Conservation (phyloP, 2,113 vertebrate genomes). For the Cyprinodon variegatus region DNA sequence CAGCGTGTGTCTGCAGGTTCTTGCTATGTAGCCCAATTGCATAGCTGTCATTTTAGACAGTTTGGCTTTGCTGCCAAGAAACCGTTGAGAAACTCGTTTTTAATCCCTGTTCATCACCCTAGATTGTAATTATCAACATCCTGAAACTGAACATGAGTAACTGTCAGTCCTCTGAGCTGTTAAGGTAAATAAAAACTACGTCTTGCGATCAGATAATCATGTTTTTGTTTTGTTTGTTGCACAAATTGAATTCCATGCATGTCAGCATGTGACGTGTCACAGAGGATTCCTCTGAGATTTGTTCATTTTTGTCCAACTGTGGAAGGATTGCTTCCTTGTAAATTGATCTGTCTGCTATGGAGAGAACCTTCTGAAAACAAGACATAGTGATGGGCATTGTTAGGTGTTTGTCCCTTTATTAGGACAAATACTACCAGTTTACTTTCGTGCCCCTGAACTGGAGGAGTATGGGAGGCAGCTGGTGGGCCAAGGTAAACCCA, state of each 20-base stretch:
- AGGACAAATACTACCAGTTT: neutral
- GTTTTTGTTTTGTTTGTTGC: too few species aligned
- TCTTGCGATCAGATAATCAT: slow-evolving; percentile 5
- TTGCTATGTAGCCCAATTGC: slow-evolving; percentile 17
- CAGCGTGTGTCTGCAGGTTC: slow-evolving; percentile 9
- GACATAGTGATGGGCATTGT: neutral
- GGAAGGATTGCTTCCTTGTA: slow-evolving; percentile 62
- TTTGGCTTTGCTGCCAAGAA: slow-evolving; percentile 6
- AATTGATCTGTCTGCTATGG: slow-evolving; percentile 12
- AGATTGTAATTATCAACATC: slow-evolving; percentile 2
- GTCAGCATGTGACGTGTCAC: slow-evolving; percentile 31
- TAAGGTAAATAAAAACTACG: slow-evolving; percentile 22
- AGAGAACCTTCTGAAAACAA: slow-evolving; percentile 5
- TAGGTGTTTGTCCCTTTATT: neutral
- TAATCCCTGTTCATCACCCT: neutral
- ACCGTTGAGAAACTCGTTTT: slow-evolving; percentile 44
- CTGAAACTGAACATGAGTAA: neutral
- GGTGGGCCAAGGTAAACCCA: too few species aligned
- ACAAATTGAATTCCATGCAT: neutral
- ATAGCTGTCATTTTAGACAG: slow-evolving; percentile 57
- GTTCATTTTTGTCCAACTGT: slow-evolving; percentile 62
- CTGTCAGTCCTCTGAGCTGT: neutral
- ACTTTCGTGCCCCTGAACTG: neutral
- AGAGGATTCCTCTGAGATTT: slow-evolving; percentile 26
- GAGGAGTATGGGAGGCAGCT: too few species aligned